Evolutionary conservation across 2,888 invertebrate genomes (phyloP), one percentile per base, ranked within the genome.

Genomic region (Leptopilina myrica): DNA sequence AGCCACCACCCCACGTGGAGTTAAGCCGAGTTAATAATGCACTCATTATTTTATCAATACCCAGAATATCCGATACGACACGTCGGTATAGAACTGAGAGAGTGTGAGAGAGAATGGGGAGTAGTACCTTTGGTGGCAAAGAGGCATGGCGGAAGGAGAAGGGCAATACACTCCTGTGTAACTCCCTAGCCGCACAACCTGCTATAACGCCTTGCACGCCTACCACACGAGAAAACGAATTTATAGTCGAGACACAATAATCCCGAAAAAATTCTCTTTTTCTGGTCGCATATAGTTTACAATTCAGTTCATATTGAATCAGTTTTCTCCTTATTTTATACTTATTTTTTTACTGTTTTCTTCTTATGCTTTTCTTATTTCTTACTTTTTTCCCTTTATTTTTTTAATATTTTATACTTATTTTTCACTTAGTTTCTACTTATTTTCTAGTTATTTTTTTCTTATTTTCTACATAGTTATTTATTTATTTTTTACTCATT

Each of bases 1-100:
- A 62, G 73, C 79, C 79, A 79, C 80, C 80, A 79, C 78, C 84
- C 79, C 76, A 82, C 80, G 81, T 79, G 76, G 82, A 83, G 80
- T 82, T 80, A 79, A 79, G 73, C 83, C 82, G 82, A 85, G 86
- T 88, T 89, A 89, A 89, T 90, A 90, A 89, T 86, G 87, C 86
- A 86, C 89, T 89, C 86, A 88, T 90, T 88, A 89, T 89, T 89
- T 90, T 87, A 89, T 89, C 90, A 87, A 90, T 89, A 88, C 85
- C 84, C 80, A 81, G 89, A 87, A 87, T 87, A 87, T 85, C 84
- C 81, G 83, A 67, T 81, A 80, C 82, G 84, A 84, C 85, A 84
- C 82, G 80, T 83, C 79, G 76, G 46, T 33, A 33, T 33, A 76
- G 76, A 65, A 78, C 14, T 26, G 80, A 81, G 81, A 79, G 53